A percentile compares a stretch with the other conserved stretches of the same genome.
These are phyloP conservation scores for Chromis chromis DNA, from an alignment of 2,797 vertebrate genomes.

Conservation along the genomic window DNA sequence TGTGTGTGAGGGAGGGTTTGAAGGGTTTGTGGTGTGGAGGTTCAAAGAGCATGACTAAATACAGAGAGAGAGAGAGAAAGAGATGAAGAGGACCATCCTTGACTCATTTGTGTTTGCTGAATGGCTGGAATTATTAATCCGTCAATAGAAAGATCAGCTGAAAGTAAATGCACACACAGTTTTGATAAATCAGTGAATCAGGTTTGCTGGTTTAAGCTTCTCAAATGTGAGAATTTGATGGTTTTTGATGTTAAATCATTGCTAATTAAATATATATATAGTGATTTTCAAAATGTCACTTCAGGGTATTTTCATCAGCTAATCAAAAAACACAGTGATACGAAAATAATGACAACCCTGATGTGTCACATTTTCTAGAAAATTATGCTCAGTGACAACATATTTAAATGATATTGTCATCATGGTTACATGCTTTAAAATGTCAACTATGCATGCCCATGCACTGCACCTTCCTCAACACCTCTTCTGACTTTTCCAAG, in stretches of 20 bases:
- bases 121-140: conserved; percentile 2
- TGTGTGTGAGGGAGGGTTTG: conserved; percentile 48
- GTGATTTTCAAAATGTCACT: too few relatives aligned
- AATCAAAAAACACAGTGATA: too few relatives aligned
- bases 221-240: background rate
- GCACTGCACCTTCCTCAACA: background rate
- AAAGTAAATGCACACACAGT: conserved; percentile 5
- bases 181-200: conserved; percentile 3
- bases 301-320: too few relatives aligned
- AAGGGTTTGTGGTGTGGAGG: conserved; percentile 76
- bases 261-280: background rate
- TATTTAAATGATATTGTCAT: background rate
- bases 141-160: conserved; percentile 18
- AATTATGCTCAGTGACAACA: background rate
- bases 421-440: background rate
- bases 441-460: background rate
- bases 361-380: too few relatives aligned
- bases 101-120: conserved; percentile 18
- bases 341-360: too few relatives aligned
- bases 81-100: conserved; percentile 76
- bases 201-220: background rate
- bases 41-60: conserved; percentile 89
- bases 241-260: background rate
- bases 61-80: conserved; percentile 81
- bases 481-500: background rate